A percentile compares a stretch with the other conserved stretches of the same genome.
These are phyloP conservation scores for Manacus vitellinus DNA, from an alignment of 2,113 vertebrate genomes.

Conservation along the genomic window DNA sequence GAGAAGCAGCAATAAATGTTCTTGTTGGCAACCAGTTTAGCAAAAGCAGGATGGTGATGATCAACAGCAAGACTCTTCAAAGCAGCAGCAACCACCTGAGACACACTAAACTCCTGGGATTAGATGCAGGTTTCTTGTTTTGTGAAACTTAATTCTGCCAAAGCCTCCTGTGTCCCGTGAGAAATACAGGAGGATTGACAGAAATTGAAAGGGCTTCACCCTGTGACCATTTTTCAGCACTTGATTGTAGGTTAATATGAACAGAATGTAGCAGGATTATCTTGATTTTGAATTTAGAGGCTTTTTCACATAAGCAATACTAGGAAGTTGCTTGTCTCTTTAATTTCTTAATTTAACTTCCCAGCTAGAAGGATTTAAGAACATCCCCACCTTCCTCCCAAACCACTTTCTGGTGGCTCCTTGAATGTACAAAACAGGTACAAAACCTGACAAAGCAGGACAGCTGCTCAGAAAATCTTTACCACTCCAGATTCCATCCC, in stretches of 20 bases:
- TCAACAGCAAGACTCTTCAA: neutral
- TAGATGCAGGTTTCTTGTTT: neutral
- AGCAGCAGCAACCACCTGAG: neutral
- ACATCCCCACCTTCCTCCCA: neutral
- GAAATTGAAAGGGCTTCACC: neutral
- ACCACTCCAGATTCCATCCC: neutral
- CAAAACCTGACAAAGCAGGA: neutral
- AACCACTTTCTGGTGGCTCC: neutral
- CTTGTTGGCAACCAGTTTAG: neutral
- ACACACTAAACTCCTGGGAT: neutral
- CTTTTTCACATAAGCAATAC: neutral
- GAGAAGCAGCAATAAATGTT: neutral
- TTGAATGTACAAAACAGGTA: neutral
- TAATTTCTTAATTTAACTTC: neutral
- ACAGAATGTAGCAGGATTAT: neutral
- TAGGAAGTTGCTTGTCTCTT: neutral
- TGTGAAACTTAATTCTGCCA: neutral
- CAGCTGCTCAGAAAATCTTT: neutral
- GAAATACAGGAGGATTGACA: neutral
- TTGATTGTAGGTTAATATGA: neutral
- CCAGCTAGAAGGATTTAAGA: neutral
- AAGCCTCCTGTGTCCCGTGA: neutral
- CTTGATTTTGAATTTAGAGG: neutral
- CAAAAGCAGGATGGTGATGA: neutral
- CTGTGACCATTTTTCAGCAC: neutral